phyloP scores from a whole-genome alignment of 2,113 vertebrate genomes.

The Neoarius graeffei region DNA sequence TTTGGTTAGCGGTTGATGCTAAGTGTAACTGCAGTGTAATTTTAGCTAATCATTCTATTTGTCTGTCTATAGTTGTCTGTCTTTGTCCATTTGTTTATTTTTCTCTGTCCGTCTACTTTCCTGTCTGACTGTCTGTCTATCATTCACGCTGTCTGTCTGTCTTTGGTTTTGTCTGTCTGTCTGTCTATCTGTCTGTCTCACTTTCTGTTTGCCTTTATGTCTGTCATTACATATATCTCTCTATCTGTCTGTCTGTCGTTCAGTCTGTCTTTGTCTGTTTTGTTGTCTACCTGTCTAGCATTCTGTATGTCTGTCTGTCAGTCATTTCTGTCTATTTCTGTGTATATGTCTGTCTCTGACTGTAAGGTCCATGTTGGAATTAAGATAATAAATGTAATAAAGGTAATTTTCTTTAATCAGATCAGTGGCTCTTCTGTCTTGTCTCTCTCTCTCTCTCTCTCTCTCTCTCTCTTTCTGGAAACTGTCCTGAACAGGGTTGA shows the following conservation, averaged over 20 bases:
- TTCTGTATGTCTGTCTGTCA: background rate
- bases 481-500: background rate
- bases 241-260: background rate
- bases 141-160: background rate
- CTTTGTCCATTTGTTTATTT: no score
- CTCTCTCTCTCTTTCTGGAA: background rate
- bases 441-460: background rate
- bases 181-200: background rate
- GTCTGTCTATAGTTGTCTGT: background rate
- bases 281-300: background rate
- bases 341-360: background rate
- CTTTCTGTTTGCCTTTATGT: background rate
- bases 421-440: background rate
- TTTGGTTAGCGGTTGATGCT: background rate
- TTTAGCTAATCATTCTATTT: background rate
- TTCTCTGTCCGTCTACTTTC: background rate
- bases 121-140: background rate
- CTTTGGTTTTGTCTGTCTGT: background rate
- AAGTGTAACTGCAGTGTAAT: background rate
- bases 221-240: background rate
- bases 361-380: background rate
- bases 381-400: background rate
- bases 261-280: background rate
- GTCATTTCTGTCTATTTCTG: background rate
- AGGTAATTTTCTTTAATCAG: background rate